phyloP scores from a whole-genome alignment of 1,140 invertebrate species.

The Lepidurus apus region DNA sequence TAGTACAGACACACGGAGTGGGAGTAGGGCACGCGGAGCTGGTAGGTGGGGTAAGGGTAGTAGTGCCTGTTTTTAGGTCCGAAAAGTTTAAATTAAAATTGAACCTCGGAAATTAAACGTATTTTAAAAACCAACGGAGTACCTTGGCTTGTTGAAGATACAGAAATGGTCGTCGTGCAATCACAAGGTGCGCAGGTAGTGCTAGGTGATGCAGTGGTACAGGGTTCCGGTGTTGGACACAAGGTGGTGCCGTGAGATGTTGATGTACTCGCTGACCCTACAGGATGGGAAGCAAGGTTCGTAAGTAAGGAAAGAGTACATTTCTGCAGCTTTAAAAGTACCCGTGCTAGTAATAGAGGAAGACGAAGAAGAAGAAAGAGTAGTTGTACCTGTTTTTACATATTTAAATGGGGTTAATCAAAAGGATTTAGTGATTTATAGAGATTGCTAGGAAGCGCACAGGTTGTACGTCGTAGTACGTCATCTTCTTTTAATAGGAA shows the following conservation, averaged over 20 bases:
- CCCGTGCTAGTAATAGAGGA: neutral
- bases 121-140: neutral
- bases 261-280: neutral
- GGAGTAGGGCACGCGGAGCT: slow-evolving; percentile 6
- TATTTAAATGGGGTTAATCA: too few relatives aligned
- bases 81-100: neutral
- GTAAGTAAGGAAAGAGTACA: neutral
- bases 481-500: too few relatives aligned
- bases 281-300: neutral
- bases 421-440: too few relatives aligned
- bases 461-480: too few relatives aligned
- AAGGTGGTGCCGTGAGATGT: neutral
- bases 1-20: slow-evolving; percentile 7
- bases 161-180: neutral
- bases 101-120: neutral
- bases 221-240: neutral
- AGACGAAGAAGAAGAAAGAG: slow-evolving; percentile 5
- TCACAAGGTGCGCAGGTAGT: neutral
- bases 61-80: neutral
- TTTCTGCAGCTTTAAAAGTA: neutral
- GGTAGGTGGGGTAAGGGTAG: neutral
- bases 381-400: neutral
- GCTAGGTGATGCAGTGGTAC: neutral
- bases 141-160: neutral
- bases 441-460: too few relatives aligned